Base-by-base conservation (phyloP, 1,140 invertebrate species). In the Macrocentrus cingulum region DNA sequence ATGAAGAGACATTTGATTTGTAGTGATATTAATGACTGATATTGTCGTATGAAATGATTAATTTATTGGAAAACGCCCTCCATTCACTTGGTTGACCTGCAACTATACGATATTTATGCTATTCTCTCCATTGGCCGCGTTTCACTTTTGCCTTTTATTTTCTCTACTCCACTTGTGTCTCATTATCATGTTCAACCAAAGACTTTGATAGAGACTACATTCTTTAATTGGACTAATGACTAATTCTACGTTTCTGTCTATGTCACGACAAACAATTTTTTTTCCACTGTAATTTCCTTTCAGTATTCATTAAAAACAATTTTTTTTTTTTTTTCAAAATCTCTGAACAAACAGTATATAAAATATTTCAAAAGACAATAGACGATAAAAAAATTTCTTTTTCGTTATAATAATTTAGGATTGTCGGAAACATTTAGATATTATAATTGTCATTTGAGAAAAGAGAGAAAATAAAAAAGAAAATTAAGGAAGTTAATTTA, bases 101-200 rank as follows among this genome's bases (percentile, higher is more conserved):
- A 44, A 32, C 39, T 23, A 29, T 13, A 32, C 39, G 37, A 55
- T 16, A 34, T n/a, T n/a, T n/a, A 39, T 25, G 18, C 41, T 44
- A 37, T 23, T 42, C 44, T 55, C 39, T 16, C 52, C 39, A 55
- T 55, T 55, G 39, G 39, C 52, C 41, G 52, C 39, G 23, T 55
- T 55, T 55, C 52, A 55, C 52, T 44, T 44, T 19, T 41, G 23
- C 32, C 45, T 41, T 54, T 39, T 54, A n/a, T 22, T 22, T 44
- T 41, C 22, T 9, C 44, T 61, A 63, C 54, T 61, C 61, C 18
- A 62, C 48, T 57, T 58, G 39, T 36, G 3, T 29, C 34, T 60
- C 51, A 41, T 66, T 65, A 42, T 65, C 61, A 66, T 65, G 36
- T 39, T 39, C 25, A 29, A 39, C 8, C 8, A 39, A 39, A 39